phyloP scores from a whole-genome alignment of 2,888 invertebrate genomes.

The Microdon myrmicae region DNA sequence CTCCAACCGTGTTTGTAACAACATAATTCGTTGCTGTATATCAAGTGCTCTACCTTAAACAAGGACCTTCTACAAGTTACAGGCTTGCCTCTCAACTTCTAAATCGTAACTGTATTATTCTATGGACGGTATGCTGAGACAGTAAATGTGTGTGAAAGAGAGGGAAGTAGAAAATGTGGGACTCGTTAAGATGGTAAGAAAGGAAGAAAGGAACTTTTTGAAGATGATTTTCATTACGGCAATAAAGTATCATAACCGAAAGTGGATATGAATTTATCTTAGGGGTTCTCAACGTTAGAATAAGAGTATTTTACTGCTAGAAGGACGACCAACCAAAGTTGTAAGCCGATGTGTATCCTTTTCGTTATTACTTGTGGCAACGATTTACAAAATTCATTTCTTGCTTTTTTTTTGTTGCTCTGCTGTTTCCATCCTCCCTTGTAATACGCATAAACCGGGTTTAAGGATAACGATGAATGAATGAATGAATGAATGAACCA shows the following conservation, averaged over 20 bases:
- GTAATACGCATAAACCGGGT: conserved; percentile 27
- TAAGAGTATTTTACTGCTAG: too few species aligned
- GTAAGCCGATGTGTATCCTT: conserved; percentile 27
- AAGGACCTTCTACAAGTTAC: conserved; percentile 7
- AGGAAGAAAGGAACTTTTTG: conserved; percentile 36
- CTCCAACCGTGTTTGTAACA: conserved; percentile 46
- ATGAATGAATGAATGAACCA: conserved; percentile 22
- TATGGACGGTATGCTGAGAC: neutral
- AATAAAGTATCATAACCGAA: conserved; percentile 51
- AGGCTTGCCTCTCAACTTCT: neutral
- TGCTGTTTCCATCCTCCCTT: neutral
- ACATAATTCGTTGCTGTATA: conserved; percentile 33
- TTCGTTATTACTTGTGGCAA: conserved; percentile 36
- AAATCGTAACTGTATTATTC: conserved; percentile 13
- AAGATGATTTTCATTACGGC: conserved; percentile 52
- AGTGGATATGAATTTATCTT: conserved; percentile 52
- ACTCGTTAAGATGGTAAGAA: too few species aligned
- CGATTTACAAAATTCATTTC: conserved; percentile 14
- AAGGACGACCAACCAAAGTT: conserved; percentile 1
- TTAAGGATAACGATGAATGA: conserved; percentile 13
- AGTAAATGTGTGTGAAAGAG: neutral
- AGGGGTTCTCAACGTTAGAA: too few species aligned
- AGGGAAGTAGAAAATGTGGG: conserved; percentile 1
- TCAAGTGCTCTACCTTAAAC: conserved; percentile 18
- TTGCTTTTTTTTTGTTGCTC: conserved; percentile 2